A percentile compares a stretch with the other conserved stretches of the same genome.
Evolutionary conservation across 2,797 vertebrate genomes (phyloP).

Genomic region (Gobio occitaniae): DNA sequence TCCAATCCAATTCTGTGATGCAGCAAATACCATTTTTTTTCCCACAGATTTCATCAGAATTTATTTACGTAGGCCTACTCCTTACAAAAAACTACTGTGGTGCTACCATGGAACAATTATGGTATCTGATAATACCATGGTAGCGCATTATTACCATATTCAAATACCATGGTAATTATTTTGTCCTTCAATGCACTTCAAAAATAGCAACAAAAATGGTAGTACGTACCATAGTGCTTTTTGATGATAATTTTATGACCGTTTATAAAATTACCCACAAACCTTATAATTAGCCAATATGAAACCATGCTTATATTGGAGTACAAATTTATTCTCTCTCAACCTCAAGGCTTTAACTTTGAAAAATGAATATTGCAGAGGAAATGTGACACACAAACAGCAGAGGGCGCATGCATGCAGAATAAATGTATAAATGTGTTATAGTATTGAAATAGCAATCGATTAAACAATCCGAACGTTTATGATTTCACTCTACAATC

Average conservation of each 20-base stretch:
- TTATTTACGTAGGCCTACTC: background rate
- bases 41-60: background rate
- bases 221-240: background rate
- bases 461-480: background rate
- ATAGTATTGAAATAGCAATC: background rate
- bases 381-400: background rate
- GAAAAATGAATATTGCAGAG: background rate
- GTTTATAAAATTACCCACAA: background rate
- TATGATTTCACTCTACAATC: background rate
- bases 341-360: conserved; percentile 1
- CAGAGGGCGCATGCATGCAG: background rate
- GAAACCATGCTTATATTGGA: no score
- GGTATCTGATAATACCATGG: background rate
- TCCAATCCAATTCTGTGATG: background rate
- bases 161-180: background rate
- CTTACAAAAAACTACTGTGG: background rate
- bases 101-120: background rate
- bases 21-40: background rate
- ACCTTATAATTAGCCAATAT: background rate
- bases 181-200: background rate
- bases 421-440: background rate
- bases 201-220: background rate
- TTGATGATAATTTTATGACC: background rate
- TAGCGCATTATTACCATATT: background rate
- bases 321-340: background rate